phyloP scores from a whole-genome alignment of 1,140 invertebrate species.

The Hylaeus anthracinus region DNA sequence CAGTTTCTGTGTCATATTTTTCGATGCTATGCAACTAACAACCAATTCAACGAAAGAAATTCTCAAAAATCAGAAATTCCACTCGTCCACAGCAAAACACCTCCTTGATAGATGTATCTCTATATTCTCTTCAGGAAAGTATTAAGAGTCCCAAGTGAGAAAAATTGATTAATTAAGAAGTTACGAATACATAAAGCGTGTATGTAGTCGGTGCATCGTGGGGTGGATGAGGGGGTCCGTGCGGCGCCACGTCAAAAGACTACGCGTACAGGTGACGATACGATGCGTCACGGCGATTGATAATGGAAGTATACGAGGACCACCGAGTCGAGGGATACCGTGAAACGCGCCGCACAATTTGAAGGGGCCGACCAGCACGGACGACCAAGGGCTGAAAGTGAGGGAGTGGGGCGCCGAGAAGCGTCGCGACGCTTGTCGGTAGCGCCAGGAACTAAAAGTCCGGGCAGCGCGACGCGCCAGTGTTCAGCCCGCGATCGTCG shows the following conservation, averaged over 20 bases:
- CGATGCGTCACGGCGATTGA: constrained; percentile 14
- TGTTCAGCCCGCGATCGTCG: constrained; percentile 79
- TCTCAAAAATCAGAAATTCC: no score
- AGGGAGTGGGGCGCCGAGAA: constrained; percentile 56
- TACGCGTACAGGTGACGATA: constrained; percentile 26
- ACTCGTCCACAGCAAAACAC: no score
- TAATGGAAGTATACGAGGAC: constrained; percentile 16
- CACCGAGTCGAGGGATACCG: constrained; percentile 24
- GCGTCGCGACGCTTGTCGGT: constrained; percentile 79
- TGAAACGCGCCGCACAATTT: constrained; percentile 40
- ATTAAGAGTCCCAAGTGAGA: no score
- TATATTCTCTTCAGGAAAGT: no score
- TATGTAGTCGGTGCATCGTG: no score
- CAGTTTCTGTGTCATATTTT: no score
- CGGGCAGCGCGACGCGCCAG: constrained; percentile 74
- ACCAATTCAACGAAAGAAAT: no score
- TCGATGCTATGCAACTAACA: no score
- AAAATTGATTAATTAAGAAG: no score
- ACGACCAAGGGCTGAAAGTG: constrained; percentile 31
- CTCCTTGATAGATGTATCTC: no score
- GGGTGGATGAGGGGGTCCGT: no score
- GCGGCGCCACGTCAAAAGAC: constrained; percentile 4
- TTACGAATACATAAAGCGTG: no score
- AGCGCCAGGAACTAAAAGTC: constrained; percentile 78
- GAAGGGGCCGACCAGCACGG: constrained; percentile 29